Evolutionary conservation across 2,113 vertebrate genomes (phyloP), one percentile per base, ranked within the genome.

Genomic region (Pardalotus punctatus): DNA sequence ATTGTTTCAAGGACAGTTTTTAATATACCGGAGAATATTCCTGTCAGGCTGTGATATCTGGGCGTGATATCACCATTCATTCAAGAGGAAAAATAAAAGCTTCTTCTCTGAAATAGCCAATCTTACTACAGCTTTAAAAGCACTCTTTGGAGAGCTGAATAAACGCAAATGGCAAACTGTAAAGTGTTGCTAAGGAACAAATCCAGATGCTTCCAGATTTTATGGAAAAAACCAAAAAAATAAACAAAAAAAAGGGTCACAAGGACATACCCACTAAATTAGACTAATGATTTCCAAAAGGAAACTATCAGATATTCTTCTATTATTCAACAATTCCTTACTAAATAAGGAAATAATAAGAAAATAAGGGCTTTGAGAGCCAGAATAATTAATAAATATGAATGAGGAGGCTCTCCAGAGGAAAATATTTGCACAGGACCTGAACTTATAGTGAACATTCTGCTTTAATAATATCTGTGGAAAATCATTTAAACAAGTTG

Each of bases 171-270:
- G 54, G 64, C 50, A 87, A 89, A 77, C 36, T 77, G 77, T 77
- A 91, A 74, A 38, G 38, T 38, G 79, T 95, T 97, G 94, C 93
- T 95, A 94, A 94, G 93, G 88, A 94, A 93, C 92, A 62, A 94
- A 90, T 86, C 86, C 71, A 73, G 74, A 93, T 91, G 31, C 64
- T 88, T 80, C 40, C 58, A 90, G 54, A 87, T 84, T 86, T 78
- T 69, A 61, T 19, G 18, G 2, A 20, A 38, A 22, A 40, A 15
- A 8, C 10, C 43, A 6, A 23, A 48, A 23, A 48, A 23, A 23
- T 22, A 48, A 48, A 47, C 47, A 40, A 58, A 54, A 62, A 6
- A n/a, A 8, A 38, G 20, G 10, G 1, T 8, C 2, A 9, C 31
- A 88, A 64, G 5, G 25, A 72, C 54, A 77, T 33, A 51, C 38